Base-by-base conservation (phyloP, 2,888 invertebrate species). In the Eucera pruinosa region DNA sequence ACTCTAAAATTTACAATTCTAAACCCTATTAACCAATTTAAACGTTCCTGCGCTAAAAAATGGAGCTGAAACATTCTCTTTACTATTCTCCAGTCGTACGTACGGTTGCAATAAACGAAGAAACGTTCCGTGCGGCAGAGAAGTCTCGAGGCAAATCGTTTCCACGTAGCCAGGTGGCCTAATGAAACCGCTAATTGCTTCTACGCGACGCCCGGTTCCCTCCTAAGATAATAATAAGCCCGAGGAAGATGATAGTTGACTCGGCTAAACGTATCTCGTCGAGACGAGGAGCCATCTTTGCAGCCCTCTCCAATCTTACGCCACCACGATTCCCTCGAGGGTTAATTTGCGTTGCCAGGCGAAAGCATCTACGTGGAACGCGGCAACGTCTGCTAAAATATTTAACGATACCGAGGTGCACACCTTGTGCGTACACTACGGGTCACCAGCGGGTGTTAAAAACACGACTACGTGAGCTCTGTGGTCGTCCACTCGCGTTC, bases 301-400 rank as follows among this genome's bases (percentile, higher is more conserved):
- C 57, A 72, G 78, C 52, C 62, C 80, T 80, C 82, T 86, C 81
- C 84, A 86, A 88, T 88, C 87, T 88, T 82, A 58, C 83, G 62
- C 70, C 71, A 54, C 54, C 78, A 77, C 81, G 84, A 88, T 80
- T 73, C 81, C 84, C 83, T 67, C 70, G 76, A 69, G 87, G 86
- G 80, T 65, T 83, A 88, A 88, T 88, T 88, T 88, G 78, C 83
- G 73, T 82, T 81, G 77, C 83, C 74, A 64, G 54, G 81, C 67
- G 65, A 74, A 69, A 68, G 50, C 52, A 48, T 48, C 30, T 67
- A 68, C 68, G 71, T 18, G 78, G 54, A 70, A 60, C 70, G 39
- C 60, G 47, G 64, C 47, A 64, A 47, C 30, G 55, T 66, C 68
- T 58, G 25, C 33, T 84, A 43, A 71, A 83, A 84, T 83, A 84